Percentiles rank a stretch among this genome's conserved stretches.
Conservation (phyloP, 1,140 invertebrate species). For the Mya arenaria region DNA sequence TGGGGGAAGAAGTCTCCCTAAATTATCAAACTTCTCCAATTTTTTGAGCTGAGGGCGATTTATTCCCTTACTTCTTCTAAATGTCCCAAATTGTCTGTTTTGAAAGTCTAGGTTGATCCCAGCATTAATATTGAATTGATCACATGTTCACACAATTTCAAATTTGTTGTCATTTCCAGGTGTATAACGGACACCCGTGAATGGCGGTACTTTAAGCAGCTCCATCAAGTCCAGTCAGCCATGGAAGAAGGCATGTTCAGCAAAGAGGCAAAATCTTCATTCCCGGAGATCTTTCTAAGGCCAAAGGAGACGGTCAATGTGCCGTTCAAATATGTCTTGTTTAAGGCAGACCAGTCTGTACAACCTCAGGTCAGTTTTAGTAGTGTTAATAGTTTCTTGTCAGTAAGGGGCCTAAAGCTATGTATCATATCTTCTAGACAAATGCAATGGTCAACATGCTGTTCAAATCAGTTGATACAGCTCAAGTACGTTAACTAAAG, state of each 20-base stretch:
- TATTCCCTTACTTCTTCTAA: too few relatives aligned
- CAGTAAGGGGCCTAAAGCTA: not conserved
- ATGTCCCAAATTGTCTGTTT: too few relatives aligned
- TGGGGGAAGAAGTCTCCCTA: too few relatives aligned
- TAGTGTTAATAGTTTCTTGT: not conserved
- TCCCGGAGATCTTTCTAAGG: constrained; percentile 78
- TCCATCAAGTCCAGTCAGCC: constrained; percentile 75
- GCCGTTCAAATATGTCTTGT: constrained; percentile 80
- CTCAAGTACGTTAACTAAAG: too few relatives aligned
- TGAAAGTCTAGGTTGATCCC: too few relatives aligned
- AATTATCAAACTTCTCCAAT: too few relatives aligned
- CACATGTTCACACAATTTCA: too few relatives aligned
- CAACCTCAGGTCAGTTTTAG: constrained; percentile 73
- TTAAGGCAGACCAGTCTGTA: constrained; percentile 72
- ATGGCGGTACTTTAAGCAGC: constrained; percentile 80
- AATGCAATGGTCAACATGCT: not conserved
- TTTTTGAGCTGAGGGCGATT: too few relatives aligned
- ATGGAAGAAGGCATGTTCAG: constrained; percentile 81
- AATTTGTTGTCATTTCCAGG: constrained; percentile 64
- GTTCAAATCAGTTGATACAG: not conserved
- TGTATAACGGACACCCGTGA: constrained; percentile 79
- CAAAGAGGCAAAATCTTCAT: constrained; percentile 61
- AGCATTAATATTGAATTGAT: too few relatives aligned
- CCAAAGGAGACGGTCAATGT: constrained; percentile 81
- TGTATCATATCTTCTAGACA: not conserved